A percentile compares a stretch with the other conserved stretches of the same genome.
Conservation (phyloP, 2,113 vertebrate genomes). For the Oxygymnocypris stewartii region DNA sequence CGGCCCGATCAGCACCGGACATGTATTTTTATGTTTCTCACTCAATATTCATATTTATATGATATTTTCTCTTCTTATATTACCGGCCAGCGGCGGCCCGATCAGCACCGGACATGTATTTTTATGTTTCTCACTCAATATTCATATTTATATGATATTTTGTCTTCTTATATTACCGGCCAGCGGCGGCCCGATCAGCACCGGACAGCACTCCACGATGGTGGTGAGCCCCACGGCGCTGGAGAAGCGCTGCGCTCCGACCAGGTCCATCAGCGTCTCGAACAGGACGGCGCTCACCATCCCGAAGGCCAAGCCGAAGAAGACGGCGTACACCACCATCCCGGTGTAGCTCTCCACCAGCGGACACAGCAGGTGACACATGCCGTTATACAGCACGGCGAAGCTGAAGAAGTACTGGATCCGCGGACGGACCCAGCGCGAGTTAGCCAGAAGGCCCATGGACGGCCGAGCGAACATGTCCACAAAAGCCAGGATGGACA, state of each 20-base stretch:
- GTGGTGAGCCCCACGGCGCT: constrained; percentile 95
- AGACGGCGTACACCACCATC: constrained; percentile 86
- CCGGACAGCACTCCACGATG: constrained; percentile 90
- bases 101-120: too few species aligned
- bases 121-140: neutral
- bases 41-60: too few species aligned
- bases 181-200: constrained; percentile 91
- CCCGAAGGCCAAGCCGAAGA: constrained; percentile 96
- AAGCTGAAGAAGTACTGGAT: constrained; percentile 98
- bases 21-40: too few species aligned
- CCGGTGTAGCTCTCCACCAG: constrained; percentile 82
- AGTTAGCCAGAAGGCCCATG: constrained; percentile 90
- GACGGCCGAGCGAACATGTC: constrained; percentile 95
- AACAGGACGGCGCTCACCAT: constrained; percentile 96
- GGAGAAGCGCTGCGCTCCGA: constrained; percentile 90
- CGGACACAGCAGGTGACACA: constrained; percentile 91
- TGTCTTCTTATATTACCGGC: constrained; percentile 76
- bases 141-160: neutral
- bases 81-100: too few species aligned
- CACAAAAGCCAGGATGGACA: constrained; percentile 92
- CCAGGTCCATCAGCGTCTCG: constrained; percentile 95
- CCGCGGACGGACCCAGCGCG: constrained; percentile 82
- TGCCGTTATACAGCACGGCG: constrained; percentile 88
- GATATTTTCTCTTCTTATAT: too few species aligned
- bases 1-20: too few species aligned